Conservation (phyloP, 1,140 invertebrate genomes). For the Calephelis virginiensis region DNA sequence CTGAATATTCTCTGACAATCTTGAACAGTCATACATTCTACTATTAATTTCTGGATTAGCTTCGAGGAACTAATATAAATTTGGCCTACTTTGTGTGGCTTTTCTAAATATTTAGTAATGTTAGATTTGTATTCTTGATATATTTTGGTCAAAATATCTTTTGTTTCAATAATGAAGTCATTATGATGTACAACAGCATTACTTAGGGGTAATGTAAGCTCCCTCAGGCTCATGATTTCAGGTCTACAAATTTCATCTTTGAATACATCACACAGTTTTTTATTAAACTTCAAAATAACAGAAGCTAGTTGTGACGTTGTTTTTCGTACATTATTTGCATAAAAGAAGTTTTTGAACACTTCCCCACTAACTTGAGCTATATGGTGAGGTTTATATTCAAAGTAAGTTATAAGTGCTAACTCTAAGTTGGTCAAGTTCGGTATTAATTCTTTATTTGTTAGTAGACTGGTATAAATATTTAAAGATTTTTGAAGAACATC, state of each 20-base stretch:
- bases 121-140: slow-evolving; percentile 80
- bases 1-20: slow-evolving; percentile 77
- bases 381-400: slow-evolving; percentile 80
- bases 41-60: slow-evolving; percentile 76
- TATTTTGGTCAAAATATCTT: slow-evolving; percentile 67
- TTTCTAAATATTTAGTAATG: slow-evolving; percentile 80
- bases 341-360: slow-evolving; percentile 73
- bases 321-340: slow-evolving; percentile 72
- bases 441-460: slow-evolving; percentile 55
- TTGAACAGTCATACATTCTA: slow-evolving; percentile 77
- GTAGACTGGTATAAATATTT: slow-evolving; percentile 57
- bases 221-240: slow-evolving; percentile 75
- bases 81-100: slow-evolving; percentile 82
- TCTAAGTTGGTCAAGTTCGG: slow-evolving; percentile 78
- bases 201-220: slow-evolving; percentile 79
- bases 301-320: slow-evolving; percentile 72
- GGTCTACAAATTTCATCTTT: slow-evolving; percentile 60
- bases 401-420: slow-evolving; percentile 75
- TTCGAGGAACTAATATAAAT: slow-evolving; percentile 78
- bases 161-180: slow-evolving; percentile 57
- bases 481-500: slow-evolving; percentile 51
- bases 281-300: slow-evolving; percentile 74
- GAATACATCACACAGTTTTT: slow-evolving; percentile 67
- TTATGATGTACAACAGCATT: slow-evolving; percentile 67
- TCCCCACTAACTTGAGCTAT: slow-evolving; percentile 67